Base-by-base conservation (phyloP, 2,888 invertebrate genomes). In the Synergus itoensis region DNA sequence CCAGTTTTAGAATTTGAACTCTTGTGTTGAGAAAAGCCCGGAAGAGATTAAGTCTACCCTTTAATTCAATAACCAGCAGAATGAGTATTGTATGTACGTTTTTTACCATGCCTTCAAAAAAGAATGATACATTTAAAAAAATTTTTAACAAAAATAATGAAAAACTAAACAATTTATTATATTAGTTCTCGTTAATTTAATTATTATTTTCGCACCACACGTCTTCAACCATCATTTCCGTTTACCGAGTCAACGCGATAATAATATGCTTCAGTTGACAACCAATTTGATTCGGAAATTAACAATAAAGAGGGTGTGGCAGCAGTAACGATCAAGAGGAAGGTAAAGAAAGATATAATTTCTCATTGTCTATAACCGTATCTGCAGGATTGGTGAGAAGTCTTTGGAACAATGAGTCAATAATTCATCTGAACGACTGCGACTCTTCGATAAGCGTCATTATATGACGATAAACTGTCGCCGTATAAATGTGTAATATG, bases 201-300 rank as follows among this genome's bases (percentile, higher is more conserved):
- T 53, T n/a, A 53, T 53, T 53, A n/a, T n/a, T 53, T 53, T 53
- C 53, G 9, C 53, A 53, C 53, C n/a, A n/a, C 53, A n/a, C 53
- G n/a, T 53, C 9, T 53, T 53, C n/a, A 3, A n/a, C 53, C n/a
- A 53, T 73, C 53, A 73, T 48, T 73, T 48, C 73, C 53, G n/a
- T 53, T 53, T 36, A 73, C n/a, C n/a, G 11, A 18, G 40, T 16
- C 64, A 64, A 64, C 1, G 41, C 1, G n/a, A n/a, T 21, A 2
- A 73, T 28, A 48, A 53, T 73, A 53, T 53, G 73, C 48, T 73
- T 73, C 82, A 76, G 69, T 81, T 78, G 48, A 77, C 77, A 81
- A 79, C 82, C 84, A 86, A 87, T 87, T 87, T n/a, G 82, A 79
- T 81, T 82, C 86, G 88, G 87, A 87, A 86, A 85, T 86, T 75